Evolutionary conservation across 2,113 vertebrate genomes (phyloP).

Genomic region (Oryzias curvinotus): DNA sequence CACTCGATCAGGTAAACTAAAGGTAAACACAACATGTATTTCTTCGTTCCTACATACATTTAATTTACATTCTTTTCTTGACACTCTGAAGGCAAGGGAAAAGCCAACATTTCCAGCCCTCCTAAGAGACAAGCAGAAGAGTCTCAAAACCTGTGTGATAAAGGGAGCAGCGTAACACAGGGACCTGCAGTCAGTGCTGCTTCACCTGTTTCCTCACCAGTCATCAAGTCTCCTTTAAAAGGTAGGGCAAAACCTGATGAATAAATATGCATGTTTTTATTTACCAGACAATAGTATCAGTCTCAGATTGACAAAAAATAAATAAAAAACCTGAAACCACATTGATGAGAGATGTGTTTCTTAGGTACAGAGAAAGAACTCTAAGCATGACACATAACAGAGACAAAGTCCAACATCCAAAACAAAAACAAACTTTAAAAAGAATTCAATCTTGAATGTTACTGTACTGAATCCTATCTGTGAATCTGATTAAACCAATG

Average conservation of each 20-base stretch:
- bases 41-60: neutral
- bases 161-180: conserved; percentile 1
- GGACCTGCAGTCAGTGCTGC: neutral
- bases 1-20: conserved; percentile 46
- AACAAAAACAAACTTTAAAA: no score
- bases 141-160: conserved; percentile 4
- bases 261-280: no score
- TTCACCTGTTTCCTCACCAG: conserved; percentile 16
- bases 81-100: conserved; percentile 40
- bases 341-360: no score
- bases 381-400: no score
- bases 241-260: conserved; percentile 31
- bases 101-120: conserved; percentile 31
- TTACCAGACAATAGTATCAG: no score
- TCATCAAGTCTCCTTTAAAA: conserved; percentile 48
- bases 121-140: conserved; percentile 13
- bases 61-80: neutral
- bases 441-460: no score
- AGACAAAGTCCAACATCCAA: no score
- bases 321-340: no score
- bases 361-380: no score
- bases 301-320: no score
- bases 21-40: neutral
- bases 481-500: no score
- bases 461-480: no score